These are phyloP conservation scores for Heterodera carotae DNA, from an alignment of 1,140 invertebrate genomes.

Conservation along the genomic window DNA sequence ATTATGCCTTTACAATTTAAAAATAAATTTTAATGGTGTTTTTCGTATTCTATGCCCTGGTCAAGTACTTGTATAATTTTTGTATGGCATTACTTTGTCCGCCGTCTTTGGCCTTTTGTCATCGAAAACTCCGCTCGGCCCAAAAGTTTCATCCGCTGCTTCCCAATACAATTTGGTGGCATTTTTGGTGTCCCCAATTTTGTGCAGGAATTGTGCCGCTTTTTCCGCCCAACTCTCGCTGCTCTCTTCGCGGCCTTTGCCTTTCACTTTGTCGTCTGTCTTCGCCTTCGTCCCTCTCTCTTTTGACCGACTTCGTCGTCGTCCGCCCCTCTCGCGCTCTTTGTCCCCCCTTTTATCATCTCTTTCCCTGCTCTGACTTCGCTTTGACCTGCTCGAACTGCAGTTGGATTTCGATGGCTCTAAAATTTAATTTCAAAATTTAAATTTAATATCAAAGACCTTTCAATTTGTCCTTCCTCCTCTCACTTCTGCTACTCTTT, in stretches of 20 bases:
- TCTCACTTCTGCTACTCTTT: constrained; percentile 16
- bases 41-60: too few relatives aligned
- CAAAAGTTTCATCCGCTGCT: not conserved
- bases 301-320: constrained; percentile 16
- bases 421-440: constrained; percentile 1
- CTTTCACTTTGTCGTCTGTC: not conserved
- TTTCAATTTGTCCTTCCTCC: constrained; percentile 4
- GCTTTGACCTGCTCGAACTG: not conserved
- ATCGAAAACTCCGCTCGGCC: not conserved
- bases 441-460: not conserved
- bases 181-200: not conserved
- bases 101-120: not conserved
- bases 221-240: constrained; percentile 4
- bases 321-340: not conserved
- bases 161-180: constrained; percentile 7
- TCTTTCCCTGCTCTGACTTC: not conserved
- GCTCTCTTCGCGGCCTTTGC: not conserved
- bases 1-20: too few relatives aligned
- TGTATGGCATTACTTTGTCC: not conserved
- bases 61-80: too few relatives aligned
- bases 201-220: not conserved
- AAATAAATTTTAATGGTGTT: too few relatives aligned
- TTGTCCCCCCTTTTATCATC: not conserved
- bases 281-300: not conserved
- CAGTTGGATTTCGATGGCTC: not conserved